These are phyloP conservation scores for Tortrix viridana DNA, from an alignment of 2,888 invertebrate genomes.

Conservation along the genomic window DNA sequence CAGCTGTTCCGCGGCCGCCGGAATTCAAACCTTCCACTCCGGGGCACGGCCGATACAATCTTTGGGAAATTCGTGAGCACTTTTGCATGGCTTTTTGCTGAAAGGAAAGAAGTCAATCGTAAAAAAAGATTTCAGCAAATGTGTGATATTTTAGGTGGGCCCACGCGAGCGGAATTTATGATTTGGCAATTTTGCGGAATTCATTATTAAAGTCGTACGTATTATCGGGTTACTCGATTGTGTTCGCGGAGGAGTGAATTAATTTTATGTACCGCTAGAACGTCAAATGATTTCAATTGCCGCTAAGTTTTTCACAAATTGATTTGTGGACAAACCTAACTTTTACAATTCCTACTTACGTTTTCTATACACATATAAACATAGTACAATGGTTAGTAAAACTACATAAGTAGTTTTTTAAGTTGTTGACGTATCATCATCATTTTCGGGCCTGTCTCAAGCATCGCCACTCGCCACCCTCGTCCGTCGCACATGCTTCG, in stretches of 20 bases:
- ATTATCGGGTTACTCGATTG: conserved; percentile 7
- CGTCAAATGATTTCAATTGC: background rate
- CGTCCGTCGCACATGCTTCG: no score
- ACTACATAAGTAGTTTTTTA: no score
- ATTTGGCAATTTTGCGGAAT: conserved; percentile 17
- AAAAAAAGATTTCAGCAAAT: conserved; percentile 35
- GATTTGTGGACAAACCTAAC: no score
- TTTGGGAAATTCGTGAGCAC: conserved; percentile 29
- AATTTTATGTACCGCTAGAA: background rate
- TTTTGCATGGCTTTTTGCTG: conserved; percentile 33
- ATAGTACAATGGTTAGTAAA: no score
- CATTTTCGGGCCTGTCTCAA: no score
- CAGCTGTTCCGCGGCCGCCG: conserved; percentile 32
- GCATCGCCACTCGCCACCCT: no score
- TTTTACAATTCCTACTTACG: no score
- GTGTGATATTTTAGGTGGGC: conserved; percentile 31
- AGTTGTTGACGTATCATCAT: no score
- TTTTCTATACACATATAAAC: no score
- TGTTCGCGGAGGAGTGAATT: conserved; percentile 12
- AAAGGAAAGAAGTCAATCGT: conserved; percentile 38
- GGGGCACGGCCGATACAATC: conserved; percentile 30
- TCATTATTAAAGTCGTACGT: conserved; percentile 10
- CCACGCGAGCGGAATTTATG: conserved; percentile 25
- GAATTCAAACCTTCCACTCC: conserved; percentile 36
- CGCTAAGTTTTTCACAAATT: no score